phyloP scores from a whole-genome alignment of 2,113 vertebrate genomes.

The Phylloscopus whistleri region DNA sequence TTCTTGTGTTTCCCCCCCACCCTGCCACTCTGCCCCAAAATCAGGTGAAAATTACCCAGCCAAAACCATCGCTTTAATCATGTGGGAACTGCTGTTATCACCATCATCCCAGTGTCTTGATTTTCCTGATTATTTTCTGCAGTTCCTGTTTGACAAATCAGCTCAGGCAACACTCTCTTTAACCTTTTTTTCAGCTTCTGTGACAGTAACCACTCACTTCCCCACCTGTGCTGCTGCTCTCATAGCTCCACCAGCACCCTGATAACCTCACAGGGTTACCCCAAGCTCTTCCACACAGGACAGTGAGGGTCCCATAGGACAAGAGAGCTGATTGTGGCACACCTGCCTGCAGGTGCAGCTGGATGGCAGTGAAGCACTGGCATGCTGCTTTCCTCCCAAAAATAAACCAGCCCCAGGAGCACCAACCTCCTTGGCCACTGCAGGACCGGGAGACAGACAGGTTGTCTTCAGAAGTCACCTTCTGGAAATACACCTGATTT shows the following conservation, averaged over 20 bases:
- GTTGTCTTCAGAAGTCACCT: neutral
- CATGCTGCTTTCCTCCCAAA: neutral
- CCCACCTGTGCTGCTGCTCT: neutral
- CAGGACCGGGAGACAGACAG: neutral
- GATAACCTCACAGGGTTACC: rapidly evolving
- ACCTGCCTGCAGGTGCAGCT: neutral
- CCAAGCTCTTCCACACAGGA: rapidly evolving
- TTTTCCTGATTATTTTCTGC: slow-evolving; percentile 44
- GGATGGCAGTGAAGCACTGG: neutral
- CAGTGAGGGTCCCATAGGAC: rapidly evolving
- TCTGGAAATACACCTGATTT: neutral
- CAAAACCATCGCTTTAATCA: neutral
- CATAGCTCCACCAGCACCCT: neutral
- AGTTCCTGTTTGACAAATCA: neutral
- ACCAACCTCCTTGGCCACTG: rapidly evolving
- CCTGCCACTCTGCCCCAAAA: neutral
- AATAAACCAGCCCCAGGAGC: neutral
- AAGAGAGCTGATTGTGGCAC: neutral
- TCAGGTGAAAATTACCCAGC: neutral
- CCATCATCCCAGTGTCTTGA: neutral
- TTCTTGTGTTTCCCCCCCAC: neutral
- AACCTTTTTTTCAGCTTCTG: neutral
- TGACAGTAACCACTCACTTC: neutral
- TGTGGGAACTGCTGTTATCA: neutral
- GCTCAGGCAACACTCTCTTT: neutral